Conservation (phyloP, 2,888 invertebrate species). For the Labia minor region DNA sequence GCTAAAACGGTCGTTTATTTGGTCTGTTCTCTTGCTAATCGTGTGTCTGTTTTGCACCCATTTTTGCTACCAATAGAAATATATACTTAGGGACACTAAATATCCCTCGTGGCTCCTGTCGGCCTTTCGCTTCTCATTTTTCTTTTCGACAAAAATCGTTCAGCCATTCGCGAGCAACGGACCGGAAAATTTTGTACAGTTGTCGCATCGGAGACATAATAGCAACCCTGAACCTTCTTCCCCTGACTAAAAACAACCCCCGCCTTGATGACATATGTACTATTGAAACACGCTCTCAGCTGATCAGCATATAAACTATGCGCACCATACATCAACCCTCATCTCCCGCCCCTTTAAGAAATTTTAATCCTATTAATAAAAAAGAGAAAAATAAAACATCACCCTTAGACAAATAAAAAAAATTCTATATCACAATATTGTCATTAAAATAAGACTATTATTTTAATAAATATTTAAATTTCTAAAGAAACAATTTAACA, state of each 20-base stretch:
- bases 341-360: too few species aligned
- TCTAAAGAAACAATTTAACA: too few species aligned
- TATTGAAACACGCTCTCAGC: neutral
- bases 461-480: too few species aligned
- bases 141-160: conserved; percentile 3
- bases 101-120: neutral
- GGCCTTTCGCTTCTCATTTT: neutral
- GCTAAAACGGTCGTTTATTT: neutral
- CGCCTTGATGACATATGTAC: neutral
- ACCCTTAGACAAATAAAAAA: too few species aligned
- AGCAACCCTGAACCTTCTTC: neutral
- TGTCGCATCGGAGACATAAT: neutral
- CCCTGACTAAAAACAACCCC: neutral
- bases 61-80: neutral
- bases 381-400: too few species aligned
- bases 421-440: too few species aligned
- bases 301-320: too few species aligned
- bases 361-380: too few species aligned
- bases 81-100: conserved; percentile 13
- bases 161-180: neutral
- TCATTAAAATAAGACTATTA: too few species aligned
- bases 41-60: neutral
- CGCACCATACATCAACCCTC: too few species aligned
- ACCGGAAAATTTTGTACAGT: conserved; percentile 8
- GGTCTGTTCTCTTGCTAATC: neutral